Base-by-base conservation (phyloP, 2,888 invertebrate genomes). In the Achlya flavicornis region DNA sequence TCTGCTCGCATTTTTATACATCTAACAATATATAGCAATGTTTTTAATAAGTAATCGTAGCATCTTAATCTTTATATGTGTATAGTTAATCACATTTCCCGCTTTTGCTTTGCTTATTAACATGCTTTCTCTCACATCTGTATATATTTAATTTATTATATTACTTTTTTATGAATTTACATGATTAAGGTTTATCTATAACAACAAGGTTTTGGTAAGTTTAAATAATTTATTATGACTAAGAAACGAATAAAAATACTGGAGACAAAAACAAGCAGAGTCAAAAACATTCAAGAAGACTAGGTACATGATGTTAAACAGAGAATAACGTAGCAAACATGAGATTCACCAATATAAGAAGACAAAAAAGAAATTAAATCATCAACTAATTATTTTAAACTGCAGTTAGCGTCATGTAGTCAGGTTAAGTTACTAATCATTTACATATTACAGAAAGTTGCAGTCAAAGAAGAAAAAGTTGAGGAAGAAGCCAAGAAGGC, bases 401-500 rank as follows among this genome's bases (percentile, higher is more conserved):
- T 16, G n/a, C 7, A 19, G 53, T 12, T 8, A 53, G 19, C 4
- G 0, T 3, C 3, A 10, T 11, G 4, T 53, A 14, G 14, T 10
- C 7, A 53, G 10, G 11, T 12, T 10, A 53, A 8, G 16, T n/a
- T 48, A 16, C 16, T 16, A n/a, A 16, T 48, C 1, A 5, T 14
- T 19, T 19, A 7, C 16, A 16, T 53, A 19, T 91, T 90, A 76
- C 90, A 94, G 94, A 93, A 94, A 91, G 84, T 89, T 63, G 91
- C 91, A 61, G 72, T 89, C 8, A 91, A 93, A 77, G 92, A 94
- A 86, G 90, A 91, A 71, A 88, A 88, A 66, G 83, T 93, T 3
- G 89, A 92, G 76, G 90, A 87, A 76, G 92, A 91, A 81, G 92
- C 81, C 16, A 93, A 94, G 77, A 94, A 94, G 66, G 93, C 91